Conservation (phyloP, 1,140 invertebrate species). For the Leptonema lineaticorne region DNA sequence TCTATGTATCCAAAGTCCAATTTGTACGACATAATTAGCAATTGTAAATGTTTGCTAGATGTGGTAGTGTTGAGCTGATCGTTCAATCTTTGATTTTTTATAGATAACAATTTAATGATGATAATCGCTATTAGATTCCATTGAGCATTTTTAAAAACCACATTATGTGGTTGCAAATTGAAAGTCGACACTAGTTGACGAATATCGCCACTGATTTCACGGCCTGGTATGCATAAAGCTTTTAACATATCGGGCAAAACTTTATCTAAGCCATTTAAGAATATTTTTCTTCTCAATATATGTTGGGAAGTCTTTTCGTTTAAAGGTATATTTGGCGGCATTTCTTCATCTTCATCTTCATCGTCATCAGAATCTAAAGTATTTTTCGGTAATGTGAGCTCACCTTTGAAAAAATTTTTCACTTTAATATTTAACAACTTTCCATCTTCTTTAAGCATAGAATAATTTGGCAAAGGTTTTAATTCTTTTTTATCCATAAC, state of each 20-base stretch:
- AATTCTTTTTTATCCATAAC: constrained; percentile 46
- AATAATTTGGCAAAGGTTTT: constrained; percentile 60
- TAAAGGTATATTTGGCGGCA: constrained; percentile 53
- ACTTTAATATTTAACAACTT: constrained; percentile 59
- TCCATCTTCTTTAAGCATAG: constrained; percentile 58
- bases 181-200: constrained; percentile 59
- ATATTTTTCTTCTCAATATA: constrained; percentile 58
- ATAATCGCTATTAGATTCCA: constrained; percentile 59
- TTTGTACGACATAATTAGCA: constrained; percentile 56
- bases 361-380: constrained; percentile 37
- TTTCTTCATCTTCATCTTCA: constrained; percentile 44
- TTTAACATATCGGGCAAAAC: constrained; percentile 51
- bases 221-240: constrained; percentile 47
- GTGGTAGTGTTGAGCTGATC: constrained; percentile 47
- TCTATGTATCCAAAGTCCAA: constrained; percentile 57
- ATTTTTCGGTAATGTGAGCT: constrained; percentile 46
- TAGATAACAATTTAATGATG: constrained; percentile 56
- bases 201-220: constrained; percentile 52
- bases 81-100: constrained; percentile 49
- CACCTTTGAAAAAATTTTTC: constrained; percentile 56
- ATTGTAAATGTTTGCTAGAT: constrained; percentile 51
- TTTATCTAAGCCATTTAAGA: constrained; percentile 59
- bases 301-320: constrained; percentile 59
- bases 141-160: constrained; percentile 59
- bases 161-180: constrained; percentile 59